Evolutionary conservation across 2,888 invertebrate species (phyloP).

Genomic region (Lasiommata megera): DNA sequence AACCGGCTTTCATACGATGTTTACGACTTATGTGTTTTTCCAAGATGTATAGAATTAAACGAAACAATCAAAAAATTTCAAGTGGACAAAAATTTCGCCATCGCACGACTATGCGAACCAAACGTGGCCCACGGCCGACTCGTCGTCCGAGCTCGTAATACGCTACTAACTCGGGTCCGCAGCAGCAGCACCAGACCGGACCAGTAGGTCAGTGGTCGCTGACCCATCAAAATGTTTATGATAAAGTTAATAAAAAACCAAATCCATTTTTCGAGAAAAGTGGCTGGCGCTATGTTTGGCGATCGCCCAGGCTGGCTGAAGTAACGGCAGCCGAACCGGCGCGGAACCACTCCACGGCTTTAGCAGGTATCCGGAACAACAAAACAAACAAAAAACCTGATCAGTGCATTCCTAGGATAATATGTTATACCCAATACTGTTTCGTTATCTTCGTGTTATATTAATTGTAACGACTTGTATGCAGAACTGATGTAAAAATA

Average conservation of each 20-base stretch:
- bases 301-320: conserved; percentile 7
- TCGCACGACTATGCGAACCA: not conserved
- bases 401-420: not conserved
- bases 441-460: too few species aligned
- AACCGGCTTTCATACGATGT: not conserved
- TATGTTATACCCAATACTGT: too few species aligned
- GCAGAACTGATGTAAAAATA: too few species aligned
- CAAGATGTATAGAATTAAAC: not conserved
- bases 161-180: not conserved
- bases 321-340: not conserved
- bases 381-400: conserved; percentile 2
- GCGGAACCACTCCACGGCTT: conserved; percentile 3
- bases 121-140: too few species aligned
- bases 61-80: not conserved
- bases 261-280: conserved; percentile 15
- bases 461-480: too few species aligned
- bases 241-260: conserved; percentile 1
- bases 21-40: too few species aligned
- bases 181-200: too few species aligned
- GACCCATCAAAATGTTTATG: not conserved
- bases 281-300: conserved; percentile 11
- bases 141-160: too few species aligned
- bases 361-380: conserved; percentile 14
- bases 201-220: not conserved
- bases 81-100: not conserved